Conservation (phyloP, 2,797 vertebrate genomes). For the Helarctos malayanus region DNA sequence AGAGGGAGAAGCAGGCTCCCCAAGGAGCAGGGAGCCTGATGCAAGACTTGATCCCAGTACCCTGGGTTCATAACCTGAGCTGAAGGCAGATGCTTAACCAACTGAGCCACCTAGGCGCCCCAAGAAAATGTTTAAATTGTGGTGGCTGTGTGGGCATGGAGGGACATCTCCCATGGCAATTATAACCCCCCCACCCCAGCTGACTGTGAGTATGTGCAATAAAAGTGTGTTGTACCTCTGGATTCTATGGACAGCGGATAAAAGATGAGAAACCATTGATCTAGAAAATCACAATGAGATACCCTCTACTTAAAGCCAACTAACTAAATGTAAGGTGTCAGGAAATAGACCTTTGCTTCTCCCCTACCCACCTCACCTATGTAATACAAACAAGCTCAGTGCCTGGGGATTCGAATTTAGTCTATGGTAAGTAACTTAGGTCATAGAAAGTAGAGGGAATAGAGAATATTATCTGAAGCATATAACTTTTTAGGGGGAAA, state of each 20-base stretch:
- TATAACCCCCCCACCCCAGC: background rate
- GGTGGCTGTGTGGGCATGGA: background rate
- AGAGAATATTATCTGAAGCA: background rate
- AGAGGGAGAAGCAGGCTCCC: background rate
- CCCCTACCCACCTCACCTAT: background rate
- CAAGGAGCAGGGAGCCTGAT: background rate
- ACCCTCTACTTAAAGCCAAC: background rate
- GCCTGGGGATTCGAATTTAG: background rate
- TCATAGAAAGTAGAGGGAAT: background rate
- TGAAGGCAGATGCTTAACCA: background rate
- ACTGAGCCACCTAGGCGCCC: background rate
- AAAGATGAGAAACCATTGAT: background rate
- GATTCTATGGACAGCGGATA: background rate
- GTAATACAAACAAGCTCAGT: background rate
- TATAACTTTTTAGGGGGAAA: background rate
- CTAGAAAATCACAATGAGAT: background rate
- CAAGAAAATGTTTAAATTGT: background rate
- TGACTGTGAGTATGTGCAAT: background rate
- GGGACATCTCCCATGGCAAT: background rate
- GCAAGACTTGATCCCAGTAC: background rate
- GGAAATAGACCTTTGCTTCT: background rate
- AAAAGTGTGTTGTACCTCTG: background rate
- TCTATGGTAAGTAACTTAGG: background rate
- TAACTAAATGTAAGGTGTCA: background rate
- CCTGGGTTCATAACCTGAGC: background rate